phyloP scores from a whole-genome alignment of 2,888 invertebrate genomes.

The Linnaemya vulpina region DNA sequence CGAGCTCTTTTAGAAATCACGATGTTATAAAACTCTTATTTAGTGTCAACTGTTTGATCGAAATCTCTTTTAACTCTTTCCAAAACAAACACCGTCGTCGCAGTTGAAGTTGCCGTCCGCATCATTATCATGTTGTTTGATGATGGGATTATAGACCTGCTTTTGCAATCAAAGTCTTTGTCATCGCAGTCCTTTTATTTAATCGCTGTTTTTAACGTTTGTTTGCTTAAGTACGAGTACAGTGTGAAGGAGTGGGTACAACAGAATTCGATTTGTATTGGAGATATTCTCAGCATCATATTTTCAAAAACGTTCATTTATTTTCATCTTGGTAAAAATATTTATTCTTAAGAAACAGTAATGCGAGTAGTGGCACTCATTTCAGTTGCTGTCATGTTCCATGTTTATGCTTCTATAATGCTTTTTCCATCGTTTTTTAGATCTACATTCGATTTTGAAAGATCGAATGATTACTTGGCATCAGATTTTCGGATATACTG shows the following conservation, averaged over 20 bases:
- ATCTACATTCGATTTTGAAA: no score
- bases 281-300: no score
- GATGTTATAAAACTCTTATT: slow-evolving; percentile 11
- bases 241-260: neutral
- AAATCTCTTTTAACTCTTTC: slow-evolving; percentile 51
- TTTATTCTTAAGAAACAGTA: no score
- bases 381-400: no score
- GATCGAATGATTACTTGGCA: no score
- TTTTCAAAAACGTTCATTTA: no score
- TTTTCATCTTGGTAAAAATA: no score
- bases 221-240: neutral
- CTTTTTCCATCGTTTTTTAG: no score
- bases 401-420: no score
- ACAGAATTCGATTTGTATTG: no score
- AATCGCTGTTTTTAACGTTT: slow-evolving; percentile 37
- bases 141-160: slow-evolving; percentile 56
- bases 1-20: slow-evolving; percentile 33
- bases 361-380: no score
- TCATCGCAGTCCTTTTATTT: slow-evolving; percentile 16
- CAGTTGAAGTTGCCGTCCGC: slow-evolving; percentile 33
- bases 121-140: slow-evolving; percentile 58
- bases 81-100: neutral
- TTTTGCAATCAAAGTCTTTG: slow-evolving; percentile 29
- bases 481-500: no score
- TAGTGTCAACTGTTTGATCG: slow-evolving; percentile 52